phyloP scores from a whole-genome alignment of 1,140 invertebrate species.

The Bombus waltoni region DNA sequence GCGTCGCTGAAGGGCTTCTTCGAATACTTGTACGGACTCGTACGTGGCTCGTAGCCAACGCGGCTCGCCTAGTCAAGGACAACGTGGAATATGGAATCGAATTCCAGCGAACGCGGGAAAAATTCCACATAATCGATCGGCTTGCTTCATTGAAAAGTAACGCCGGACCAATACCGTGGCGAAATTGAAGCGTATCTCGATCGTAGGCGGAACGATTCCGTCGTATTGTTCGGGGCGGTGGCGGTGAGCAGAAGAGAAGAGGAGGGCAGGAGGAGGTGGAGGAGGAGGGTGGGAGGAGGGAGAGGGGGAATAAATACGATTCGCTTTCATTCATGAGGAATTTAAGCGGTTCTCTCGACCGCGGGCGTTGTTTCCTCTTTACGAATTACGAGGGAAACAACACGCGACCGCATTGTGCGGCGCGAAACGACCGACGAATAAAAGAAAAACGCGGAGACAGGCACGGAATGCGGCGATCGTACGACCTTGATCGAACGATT shows the following conservation, averaged over 20 bases:
- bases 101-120: constrained; percentile 25
- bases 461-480: neutral
- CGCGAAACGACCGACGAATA: neutral
- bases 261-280: too few relatives aligned
- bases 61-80: constrained; percentile 21
- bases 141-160: constrained; percentile 30
- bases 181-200: constrained; percentile 31
- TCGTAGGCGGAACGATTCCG: constrained; percentile 18
- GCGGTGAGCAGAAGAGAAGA: too few relatives aligned
- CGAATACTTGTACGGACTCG: constrained; percentile 48
- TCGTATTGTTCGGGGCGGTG: neutral
- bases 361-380: constrained; percentile 19
- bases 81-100: constrained; percentile 42
- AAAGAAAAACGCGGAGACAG: neutral
- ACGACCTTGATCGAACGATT: constrained; percentile 37
- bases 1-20: constrained; percentile 24
- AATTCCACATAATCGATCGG: neutral
- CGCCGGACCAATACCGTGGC: neutral
- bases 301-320: neutral
- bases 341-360: constrained; percentile 31
- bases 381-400: constrained; percentile 16
- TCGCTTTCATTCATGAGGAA: constrained; percentile 31
- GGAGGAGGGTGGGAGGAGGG: neutral
- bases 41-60: constrained; percentile 34
- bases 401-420: neutral